Evolutionary conservation across 2,888 invertebrate species (phyloP).

Genomic region (Leptopilina myrica): DNA sequence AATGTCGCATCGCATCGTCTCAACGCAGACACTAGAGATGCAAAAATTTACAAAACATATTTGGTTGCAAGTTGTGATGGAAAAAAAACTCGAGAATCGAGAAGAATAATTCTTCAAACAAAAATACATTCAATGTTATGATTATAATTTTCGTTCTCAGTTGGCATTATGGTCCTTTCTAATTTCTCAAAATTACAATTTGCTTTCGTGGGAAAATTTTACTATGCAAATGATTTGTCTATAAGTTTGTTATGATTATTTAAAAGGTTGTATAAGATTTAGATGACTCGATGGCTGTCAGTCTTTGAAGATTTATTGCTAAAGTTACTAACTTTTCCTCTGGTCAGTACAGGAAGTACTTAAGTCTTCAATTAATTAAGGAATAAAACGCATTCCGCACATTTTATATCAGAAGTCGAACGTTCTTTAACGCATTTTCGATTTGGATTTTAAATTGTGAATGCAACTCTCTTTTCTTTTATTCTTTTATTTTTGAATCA

Average conservation of each 20-base stretch:
- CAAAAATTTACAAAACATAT: too few species aligned
- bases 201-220: not conserved
- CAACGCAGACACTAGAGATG: too few species aligned
- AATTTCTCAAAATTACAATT: not conserved
- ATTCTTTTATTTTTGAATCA: too few species aligned
- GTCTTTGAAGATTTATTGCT: constrained; percentile 5
- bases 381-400: constrained; percentile 10
- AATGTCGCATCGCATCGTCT: too few species aligned
- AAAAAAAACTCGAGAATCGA: not conserved
- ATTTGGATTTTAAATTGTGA: too few species aligned
- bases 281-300: not conserved
- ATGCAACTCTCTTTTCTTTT: too few species aligned
- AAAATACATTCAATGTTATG: too few species aligned
- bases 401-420: too few species aligned
- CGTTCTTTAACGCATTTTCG: too few species aligned
- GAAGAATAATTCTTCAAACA: too few species aligned
- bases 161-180: not conserved
- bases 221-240: not conserved
- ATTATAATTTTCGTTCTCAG: too few species aligned
- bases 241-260: not conserved
- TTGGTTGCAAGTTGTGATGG: too few species aligned
- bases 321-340: not conserved
- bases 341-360: constrained; percentile 3
- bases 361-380: constrained; percentile 7
- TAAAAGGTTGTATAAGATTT: not conserved